phyloP scores from a whole-genome alignment of 2,797 vertebrate species.

The Thamnophis elegans region DNA sequence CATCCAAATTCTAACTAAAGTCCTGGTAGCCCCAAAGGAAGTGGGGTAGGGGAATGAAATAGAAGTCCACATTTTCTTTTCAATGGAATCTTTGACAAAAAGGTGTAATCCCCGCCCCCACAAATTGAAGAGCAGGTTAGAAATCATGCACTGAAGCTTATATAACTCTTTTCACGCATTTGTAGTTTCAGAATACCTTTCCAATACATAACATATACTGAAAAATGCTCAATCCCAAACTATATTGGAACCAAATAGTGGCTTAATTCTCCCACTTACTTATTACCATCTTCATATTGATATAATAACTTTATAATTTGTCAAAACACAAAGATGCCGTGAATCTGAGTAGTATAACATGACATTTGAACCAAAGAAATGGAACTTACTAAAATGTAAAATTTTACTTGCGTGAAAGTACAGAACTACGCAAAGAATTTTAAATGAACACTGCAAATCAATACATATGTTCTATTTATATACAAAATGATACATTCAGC shows the following conservation, averaged over 20 bases:
- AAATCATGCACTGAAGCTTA: conserved; percentile 70
- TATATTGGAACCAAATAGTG: conserved; percentile 10
- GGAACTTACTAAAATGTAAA: conserved; percentile 53
- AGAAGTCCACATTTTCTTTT: conserved; percentile 68
- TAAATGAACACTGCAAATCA: conserved; percentile 34
- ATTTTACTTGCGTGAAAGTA: conserved; percentile 19
- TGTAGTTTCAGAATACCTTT: conserved; percentile 32
- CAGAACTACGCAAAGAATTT: conserved; percentile 57
- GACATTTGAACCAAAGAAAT: conserved; percentile 51
- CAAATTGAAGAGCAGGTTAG: conserved; percentile 61
- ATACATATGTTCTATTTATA: conserved; percentile 31
- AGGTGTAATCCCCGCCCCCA: conserved; percentile 57
- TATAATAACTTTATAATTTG: neutral
- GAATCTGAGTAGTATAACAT: conserved; percentile 35
- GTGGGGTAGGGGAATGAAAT: conserved; percentile 54
- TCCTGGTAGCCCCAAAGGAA: conserved; percentile 69
- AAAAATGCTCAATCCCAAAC: conserved; percentile 26
- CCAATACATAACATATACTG: conserved; percentile 38
- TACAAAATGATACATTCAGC: conserved; percentile 42
- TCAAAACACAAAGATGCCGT: neutral
- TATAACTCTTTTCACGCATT: conserved; percentile 38
- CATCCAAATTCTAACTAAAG: conserved; percentile 73
- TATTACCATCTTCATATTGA: conserved; percentile 19
- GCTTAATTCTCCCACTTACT: conserved; percentile 41
- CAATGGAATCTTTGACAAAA: conserved; percentile 76